Conservation (phyloP, 2,113 vertebrate species). For the Oriolus oriolus region DNA sequence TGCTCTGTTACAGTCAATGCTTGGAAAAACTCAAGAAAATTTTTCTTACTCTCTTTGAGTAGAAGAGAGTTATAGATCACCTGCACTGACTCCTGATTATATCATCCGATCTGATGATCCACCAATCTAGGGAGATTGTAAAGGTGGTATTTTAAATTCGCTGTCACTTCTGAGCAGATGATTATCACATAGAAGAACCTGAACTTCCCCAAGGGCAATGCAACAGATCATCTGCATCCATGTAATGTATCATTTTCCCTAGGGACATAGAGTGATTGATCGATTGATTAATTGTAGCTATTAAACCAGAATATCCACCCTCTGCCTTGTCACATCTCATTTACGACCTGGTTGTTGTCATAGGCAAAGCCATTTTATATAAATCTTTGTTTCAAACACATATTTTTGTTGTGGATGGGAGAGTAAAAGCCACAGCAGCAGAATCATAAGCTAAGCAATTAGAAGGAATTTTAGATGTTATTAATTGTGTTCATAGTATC, state of each 20-base stretch:
- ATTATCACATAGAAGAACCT: neutral
- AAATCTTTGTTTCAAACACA: neutral
- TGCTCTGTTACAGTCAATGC: neutral
- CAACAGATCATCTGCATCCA: neutral
- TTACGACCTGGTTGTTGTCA: neutral
- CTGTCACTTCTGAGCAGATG: neutral
- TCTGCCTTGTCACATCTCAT: slow-evolving; percentile 12
- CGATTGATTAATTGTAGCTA: slow-evolving; percentile 2
- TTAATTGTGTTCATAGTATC: neutral
- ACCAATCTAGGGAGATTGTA: neutral
- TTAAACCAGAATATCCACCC: slow-evolving; percentile 19
- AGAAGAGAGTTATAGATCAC: neutral
- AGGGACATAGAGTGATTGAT: neutral
- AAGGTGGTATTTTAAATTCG: neutral
- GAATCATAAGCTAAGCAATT: neutral
- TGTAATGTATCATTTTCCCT: neutral
- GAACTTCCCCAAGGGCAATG: neutral
- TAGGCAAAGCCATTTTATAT: neutral
- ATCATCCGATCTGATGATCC: neutral
- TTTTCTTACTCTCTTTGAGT: neutral
- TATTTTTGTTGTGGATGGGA: neutral
- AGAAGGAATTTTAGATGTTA: neutral
- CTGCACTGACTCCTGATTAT: neutral
- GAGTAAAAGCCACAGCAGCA: neutral
- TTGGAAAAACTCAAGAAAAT: neutral